Evolutionary conservation across 2,113 vertebrate species (phyloP).

Genomic region (Xiphias gladius): DNA sequence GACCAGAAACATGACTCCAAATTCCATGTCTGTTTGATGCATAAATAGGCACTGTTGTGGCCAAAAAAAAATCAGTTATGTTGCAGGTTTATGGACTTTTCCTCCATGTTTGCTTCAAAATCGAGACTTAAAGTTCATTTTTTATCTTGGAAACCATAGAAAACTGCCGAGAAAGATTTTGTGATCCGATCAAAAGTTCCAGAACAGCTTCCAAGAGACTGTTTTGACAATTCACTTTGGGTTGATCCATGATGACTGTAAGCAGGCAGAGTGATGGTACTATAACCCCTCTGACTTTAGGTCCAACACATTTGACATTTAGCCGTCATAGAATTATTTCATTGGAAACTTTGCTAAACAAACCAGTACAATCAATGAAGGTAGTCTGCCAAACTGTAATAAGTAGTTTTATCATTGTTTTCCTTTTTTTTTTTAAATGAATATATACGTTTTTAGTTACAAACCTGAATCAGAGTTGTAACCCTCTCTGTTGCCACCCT

Average conservation of each 20-base stretch:
- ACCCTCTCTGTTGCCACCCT: conserved; percentile 73
- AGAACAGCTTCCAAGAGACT: background rate
- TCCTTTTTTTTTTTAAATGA: conserved; percentile 5
- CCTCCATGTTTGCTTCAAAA: background rate
- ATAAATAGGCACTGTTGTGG: background rate
- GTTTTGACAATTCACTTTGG: background rate
- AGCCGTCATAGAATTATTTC: conserved; percentile 1
- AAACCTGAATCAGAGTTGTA: conserved; percentile 54
- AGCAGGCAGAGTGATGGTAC: background rate
- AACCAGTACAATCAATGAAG: background rate
- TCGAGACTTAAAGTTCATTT: background rate
- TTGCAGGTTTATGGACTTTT: background rate
- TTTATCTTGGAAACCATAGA: background rate
- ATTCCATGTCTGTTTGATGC: background rate
- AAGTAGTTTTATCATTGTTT: conserved; percentile 19
- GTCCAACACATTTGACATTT: background rate
- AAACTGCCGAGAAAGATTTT: background rate
- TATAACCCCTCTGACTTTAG: background rate
- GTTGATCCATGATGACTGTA: background rate
- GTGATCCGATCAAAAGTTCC: conserved; percentile 7
- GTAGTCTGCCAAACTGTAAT: conserved; percentile 1
- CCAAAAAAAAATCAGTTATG: background rate
- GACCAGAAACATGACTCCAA: background rate
- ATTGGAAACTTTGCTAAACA: conserved; percentile 3
- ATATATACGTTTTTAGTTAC: background rate